Percentiles rank a stretch among this genome's conserved stretches.
Evolutionary conservation across 1,140 invertebrate genomes (phyloP).

Genomic region (Manduca sexta): DNA sequence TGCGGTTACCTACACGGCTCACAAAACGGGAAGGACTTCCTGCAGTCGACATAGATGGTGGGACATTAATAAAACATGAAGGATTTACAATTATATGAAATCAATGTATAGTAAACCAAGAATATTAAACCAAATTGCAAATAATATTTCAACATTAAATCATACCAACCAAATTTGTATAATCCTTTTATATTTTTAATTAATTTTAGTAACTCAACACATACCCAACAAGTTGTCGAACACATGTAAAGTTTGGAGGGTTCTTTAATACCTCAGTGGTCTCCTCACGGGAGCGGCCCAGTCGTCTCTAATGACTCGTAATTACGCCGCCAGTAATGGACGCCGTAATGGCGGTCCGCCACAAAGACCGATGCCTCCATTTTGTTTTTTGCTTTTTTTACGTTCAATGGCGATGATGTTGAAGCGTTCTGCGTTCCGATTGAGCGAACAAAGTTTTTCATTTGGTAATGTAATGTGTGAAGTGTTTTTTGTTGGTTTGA

Average conservation of each 20-base stretch:
- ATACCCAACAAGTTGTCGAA: not conserved
- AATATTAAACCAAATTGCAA: too few species aligned
- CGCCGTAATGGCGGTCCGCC: constrained; percentile 44
- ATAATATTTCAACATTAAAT: too few species aligned
- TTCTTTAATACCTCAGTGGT: not conserved
- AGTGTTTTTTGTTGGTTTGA: not conserved
- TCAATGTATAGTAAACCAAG: too few species aligned
- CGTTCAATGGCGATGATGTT: constrained; percentile 17
- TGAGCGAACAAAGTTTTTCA: constrained; percentile 9
- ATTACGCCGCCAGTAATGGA: constrained; percentile 59
- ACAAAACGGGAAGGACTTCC: too few species aligned
- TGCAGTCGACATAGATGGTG: too few species aligned
- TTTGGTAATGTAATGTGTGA: constrained; percentile 14
- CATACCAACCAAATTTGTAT: too few species aligned
- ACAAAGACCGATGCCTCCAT: constrained; percentile 53
- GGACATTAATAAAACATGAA: too few species aligned
- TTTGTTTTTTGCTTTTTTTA: constrained; percentile 46
- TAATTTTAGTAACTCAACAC: too few species aligned
- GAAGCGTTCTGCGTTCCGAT: constrained; percentile 18
- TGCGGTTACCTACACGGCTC: too few species aligned
- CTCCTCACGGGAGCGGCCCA: constrained; percentile 10
- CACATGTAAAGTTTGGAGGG: not conserved
- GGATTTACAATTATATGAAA: too few species aligned
- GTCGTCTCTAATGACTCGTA: constrained; percentile 54
- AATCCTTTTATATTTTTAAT: too few species aligned